These are phyloP conservation scores for Axea sp. DNA, from an alignment of 2,888 invertebrate species.

Conservation along the genomic window DNA sequence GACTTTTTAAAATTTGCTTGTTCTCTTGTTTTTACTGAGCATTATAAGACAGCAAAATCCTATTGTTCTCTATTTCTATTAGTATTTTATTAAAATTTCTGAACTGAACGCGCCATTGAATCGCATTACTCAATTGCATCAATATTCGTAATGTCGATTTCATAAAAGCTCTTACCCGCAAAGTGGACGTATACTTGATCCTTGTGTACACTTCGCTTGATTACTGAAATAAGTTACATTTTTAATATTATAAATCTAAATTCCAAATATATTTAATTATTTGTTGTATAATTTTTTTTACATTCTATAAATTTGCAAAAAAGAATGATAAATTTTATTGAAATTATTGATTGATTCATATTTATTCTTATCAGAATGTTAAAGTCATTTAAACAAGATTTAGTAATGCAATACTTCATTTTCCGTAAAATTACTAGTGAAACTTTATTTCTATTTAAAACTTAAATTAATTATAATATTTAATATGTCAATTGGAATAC, in stretches of 20 bases:
- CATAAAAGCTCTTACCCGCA: slow-evolving; percentile 87
- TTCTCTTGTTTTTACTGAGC: slow-evolving; percentile 55
- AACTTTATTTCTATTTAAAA: no score
- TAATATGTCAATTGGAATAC: no score
- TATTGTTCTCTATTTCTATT: slow-evolving; percentile 57
- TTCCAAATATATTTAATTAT: no score
- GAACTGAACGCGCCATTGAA: slow-evolving; percentile 20
- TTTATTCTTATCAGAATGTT: no score
- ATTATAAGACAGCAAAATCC: slow-evolving; percentile 62
- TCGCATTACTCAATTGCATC: slow-evolving; percentile 29
- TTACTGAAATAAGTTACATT: slow-evolving; percentile 66
- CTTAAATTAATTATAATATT: no score
- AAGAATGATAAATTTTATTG: no score
- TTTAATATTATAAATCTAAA: neutral
- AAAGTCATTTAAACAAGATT: no score
- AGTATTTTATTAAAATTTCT: slow-evolving; percentile 57
- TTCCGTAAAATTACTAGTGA: no score
- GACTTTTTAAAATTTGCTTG: slow-evolving; percentile 42
- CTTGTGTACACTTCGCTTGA: slow-evolving; percentile 71
- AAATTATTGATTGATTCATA: no score
- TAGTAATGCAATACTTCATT: no score
- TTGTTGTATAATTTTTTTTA: no score
- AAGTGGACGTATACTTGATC: slow-evolving; percentile 82
- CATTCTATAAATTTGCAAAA: no score
- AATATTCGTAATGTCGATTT: slow-evolving; percentile 86